Evolutionary conservation across 53 echinoderm and acorn worm genomes (phyloP), one percentile per base, ranked within the genome.

Genomic region (Holothuria leucospilota): DNA sequence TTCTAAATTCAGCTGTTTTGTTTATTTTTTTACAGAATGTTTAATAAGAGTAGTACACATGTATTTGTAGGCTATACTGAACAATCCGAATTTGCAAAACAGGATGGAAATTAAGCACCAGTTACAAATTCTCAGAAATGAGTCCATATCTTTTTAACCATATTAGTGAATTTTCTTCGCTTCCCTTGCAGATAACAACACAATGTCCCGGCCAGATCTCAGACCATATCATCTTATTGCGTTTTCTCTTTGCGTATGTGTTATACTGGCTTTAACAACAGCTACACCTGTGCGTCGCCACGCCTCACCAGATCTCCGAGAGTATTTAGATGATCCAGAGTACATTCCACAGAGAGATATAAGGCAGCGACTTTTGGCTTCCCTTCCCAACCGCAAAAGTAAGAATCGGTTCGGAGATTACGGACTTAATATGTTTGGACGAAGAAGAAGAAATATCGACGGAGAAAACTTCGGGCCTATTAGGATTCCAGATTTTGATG

Each of bases 331-430:
- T 6, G 84, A 83, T 39, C 65, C 65, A 66, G 84, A 83, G 49
- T 83, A 83, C 68, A 83, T 83, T 67, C 84, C 84, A 83, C 84
- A 51, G 20, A 83, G 68, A 52, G 67, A 83, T 16, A 39, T 83
- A 42, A 83, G 84, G 41, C 84, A 83, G 52, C 40, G 84, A 51
- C 84, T 83, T 34, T 52, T 83, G 67, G 84, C 65, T 64, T 51
- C 41, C 46, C 84, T 51, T 63, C 64, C 64, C 20, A 80, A 80
- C 61, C 27, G 61, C 1, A 83, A 83, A 83, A 41, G 41, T 64
- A 64, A 83, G 52, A 28, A 18, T 40, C 39, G 39, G 38, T 83
- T 65, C 29, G 67, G 66, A 15, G 63, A 83, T 67, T 83, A 83
- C 66, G 84, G 84, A 25, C 39, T 83, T 26, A 66, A 64, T 14